Evolutionary conservation across 2,888 invertebrate genomes (phyloP), one percentile per base, ranked within the genome.

Genomic region (Trissoscelio sp.): DNA sequence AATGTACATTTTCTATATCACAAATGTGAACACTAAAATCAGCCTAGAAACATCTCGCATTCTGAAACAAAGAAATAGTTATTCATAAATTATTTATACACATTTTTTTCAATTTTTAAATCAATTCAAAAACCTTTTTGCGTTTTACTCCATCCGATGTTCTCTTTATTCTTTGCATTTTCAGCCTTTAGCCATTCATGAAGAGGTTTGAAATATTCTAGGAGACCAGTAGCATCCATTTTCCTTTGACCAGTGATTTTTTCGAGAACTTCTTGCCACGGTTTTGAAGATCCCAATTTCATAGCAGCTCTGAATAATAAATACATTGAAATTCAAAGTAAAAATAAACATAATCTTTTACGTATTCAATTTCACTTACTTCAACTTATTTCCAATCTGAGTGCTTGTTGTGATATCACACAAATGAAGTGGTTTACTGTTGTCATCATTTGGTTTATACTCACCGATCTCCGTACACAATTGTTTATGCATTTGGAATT

Each of bases 221-320:
- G 91, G 0, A 97, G 92, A 0, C 96, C 95, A 67, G 94, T 93
- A 11, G 96, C 96, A 78, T 94, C 94, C 95, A 97, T 96, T 67
- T 92, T 92, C 86, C 95, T 89, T 79, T 92, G 89, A 0, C 96
- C 97, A 0, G 96, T 97, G 22, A 97, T 92, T 6, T 93, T 94
- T 89, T 96, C 94, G 94, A 98, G 94, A 73, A 96, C 96, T 85
- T 97, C 96, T 9, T 95, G 95, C 96, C 96, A 96, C 0, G 95
- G 95, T 85, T 93, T 94, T 0, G 96, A 96, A 0, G 95, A 94
- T 3, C 96, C 96, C 93, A 96, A 91, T 82, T 94, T 93, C 44
- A 93, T 89, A 92, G 93, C 92, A 39, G 92, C 84, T 90, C 94
- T 89, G 91, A 91, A 62, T 7, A 44, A 44, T 6, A 2, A 12